Base-by-base conservation (phyloP, 64 coral and sea anemone species). In the Dendronephthya gigantea region DNA sequence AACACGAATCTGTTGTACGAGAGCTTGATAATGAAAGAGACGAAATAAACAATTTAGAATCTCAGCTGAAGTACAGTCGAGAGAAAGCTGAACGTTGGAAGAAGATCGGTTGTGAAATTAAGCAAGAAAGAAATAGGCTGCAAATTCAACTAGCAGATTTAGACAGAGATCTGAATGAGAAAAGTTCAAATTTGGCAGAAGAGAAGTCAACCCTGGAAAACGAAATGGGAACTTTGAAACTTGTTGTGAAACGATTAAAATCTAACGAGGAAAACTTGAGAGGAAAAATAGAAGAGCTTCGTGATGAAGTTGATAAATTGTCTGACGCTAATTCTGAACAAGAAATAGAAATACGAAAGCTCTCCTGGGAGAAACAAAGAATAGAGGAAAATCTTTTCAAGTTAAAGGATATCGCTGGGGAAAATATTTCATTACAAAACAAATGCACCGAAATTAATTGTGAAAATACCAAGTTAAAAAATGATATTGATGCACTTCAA, bases 81-180 rank as follows among this genome's bases (percentile, higher is more conserved):
- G 72, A 79, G 16, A 39, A 79, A 34, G 32, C 15, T 36, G 72
- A 79, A 8, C 30, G 72, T 16, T 79, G 72, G 72, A 79, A 79
- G 72, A 79, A 79, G 36, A 7, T 79, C 22, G 36, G 72, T 19
- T 34, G 34, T 36, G 72, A 79, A 34, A 36, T 14, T 33, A 79
- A 79, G 32, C 19, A 79, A 79, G 72, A 79, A 79, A 79, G 72
- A 79, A 79, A 79, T 39, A 2, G 72, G 36, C 32, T 79, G 17
- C 72, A 79, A 79, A 79, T 12, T 14, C 72, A 79, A 79, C 34
- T 79, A 36, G 72, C 30, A 79, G 72, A 79, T 12, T 35, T 79
- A 79, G 72, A 79, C 36, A 79, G 36, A 79, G 36, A 79, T 29
- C 72, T 79, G 3, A 79, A 79, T 35, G 72, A 79, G 36, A 79